Evolutionary conservation across 2,797 vertebrate species (phyloP), one percentile per base, ranked within the genome.

Genomic region (Antennarius maculatus): DNA sequence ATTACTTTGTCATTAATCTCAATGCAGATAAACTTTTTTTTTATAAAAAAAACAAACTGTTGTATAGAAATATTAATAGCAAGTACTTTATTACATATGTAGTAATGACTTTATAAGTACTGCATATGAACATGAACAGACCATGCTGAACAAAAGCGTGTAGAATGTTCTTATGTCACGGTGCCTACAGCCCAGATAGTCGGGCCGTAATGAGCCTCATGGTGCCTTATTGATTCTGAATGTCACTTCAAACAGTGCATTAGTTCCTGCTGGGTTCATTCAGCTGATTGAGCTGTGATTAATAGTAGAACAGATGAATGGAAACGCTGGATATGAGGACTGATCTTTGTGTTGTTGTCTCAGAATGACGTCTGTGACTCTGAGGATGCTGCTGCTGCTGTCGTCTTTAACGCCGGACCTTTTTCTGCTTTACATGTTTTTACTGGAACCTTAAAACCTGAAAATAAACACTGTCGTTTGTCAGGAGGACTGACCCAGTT

Each of bases 391-490:
- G 47, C 43, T 63, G 49, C 57, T 58, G 48, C 56, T 66, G 31
- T 8, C 8, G 31, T 23, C 23, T 23, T 8, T 34, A 34, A 34
- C 31, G 8, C 37, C 42, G 53, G 11, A 12, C 11, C 15, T 58
- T 59, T 29, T 7, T 48, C 4, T 51, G 27, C 49, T 39, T 16
- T 16, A 34, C 15, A 8, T 4, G 1, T 28, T 50, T 60, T 47
- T 5, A 54, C 34, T 56, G 12, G 18, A 48, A 54, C 34, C 8
- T 41, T 34, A 23, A 16, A 17, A 14, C 28, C 46, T 66, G 53
- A 53, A 45, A 82, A 77, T 82, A 79, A 82, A 82, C 16, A 34
- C 16, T 1, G 2, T 3, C 4, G 13, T 47, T 49, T 62, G 17
- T 56, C 42, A 31, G 4, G 16, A 28, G 3, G 7, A 28, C 14